Evolutionary conservation across 2,888 invertebrate species (phyloP).

Genomic region (Sicus ferrugineus): DNA sequence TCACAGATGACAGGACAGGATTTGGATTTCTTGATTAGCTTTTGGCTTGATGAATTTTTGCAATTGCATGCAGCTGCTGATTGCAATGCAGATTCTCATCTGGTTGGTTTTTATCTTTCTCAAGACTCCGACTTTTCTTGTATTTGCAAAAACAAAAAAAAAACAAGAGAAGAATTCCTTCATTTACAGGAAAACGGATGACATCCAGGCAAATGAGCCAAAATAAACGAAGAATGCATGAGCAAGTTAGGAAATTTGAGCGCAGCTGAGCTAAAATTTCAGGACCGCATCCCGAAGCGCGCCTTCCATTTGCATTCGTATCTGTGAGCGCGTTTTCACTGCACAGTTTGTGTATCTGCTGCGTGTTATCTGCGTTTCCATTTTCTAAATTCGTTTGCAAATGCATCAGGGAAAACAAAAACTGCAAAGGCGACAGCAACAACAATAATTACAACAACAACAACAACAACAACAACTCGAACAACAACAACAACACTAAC

Average conservation of each 20-base stretch:
- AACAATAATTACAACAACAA: not conserved
- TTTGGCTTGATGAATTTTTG: too few species aligned
- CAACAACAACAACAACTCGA: conserved; percentile 8
- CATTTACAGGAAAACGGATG: not conserved
- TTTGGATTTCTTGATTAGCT: too few species aligned
- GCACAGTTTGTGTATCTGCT: not conserved
- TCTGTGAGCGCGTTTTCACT: not conserved
- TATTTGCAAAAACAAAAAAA: too few species aligned
- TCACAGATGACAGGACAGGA: too few species aligned
- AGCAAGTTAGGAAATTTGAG: not conserved
- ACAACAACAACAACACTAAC: conserved; percentile 1
- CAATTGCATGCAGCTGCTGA: too few species aligned
- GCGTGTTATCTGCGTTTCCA: not conserved
- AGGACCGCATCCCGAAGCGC: not conserved
- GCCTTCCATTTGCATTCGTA: not conserved
- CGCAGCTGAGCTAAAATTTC: not conserved
- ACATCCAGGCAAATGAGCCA: not conserved
- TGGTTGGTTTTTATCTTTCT: too few species aligned
- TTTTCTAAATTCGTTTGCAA: conserved; percentile 22
- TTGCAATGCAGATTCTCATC: not conserved
- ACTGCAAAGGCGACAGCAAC: conserved; percentile 17
- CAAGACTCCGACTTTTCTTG: not conserved
- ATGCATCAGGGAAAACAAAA: conserved; percentile 12
- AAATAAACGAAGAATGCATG: too few species aligned
- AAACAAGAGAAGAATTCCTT: not conserved